Evolutionary conservation across 2,797 vertebrate species (phyloP), one percentile per base, ranked within the genome.

Genomic region (Otolemur crassicaudatus): DNA sequence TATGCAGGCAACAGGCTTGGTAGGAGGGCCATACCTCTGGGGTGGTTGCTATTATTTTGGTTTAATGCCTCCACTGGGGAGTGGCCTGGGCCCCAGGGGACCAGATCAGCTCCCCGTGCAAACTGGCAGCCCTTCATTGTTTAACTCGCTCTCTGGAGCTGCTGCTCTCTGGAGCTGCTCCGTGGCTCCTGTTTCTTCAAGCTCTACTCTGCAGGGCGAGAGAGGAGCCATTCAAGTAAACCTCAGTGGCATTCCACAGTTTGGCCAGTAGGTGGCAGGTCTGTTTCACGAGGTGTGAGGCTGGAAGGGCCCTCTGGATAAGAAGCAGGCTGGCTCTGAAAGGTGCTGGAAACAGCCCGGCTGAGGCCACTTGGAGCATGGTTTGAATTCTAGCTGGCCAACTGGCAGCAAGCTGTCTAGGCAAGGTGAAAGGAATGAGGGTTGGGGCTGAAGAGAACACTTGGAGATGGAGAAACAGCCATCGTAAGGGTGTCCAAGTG

Each of bases 181-280:
- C 60, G 22, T n/a, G 11, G 11, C 37, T 63, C 10, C 37, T 27
- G 31, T 5, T 69, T 63, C 43, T 49, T n/a, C 20, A n/a, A 29
- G 49, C n/a, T 34, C 4, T 9, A 13, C n/a, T 90, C 10, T 19
- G 25, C 49, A 34, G 34, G 75, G 43, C 19, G 31, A 6, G 63
- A 40, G 29, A 31, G 79, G 61, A 14, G 34, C 3, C 7, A 37
- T 22, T 17, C 43, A 20, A 40, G 40, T n/a, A 40, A 40, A 40
- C n/a, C 6, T 63, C 83, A 67, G 67, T 31, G 84, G 25, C 34
- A 82, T 88, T 56, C 27, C 49, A 34, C 27, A 37, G 27, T 22
- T 61, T 91, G 87, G 83, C 96, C 97, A 91, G 93, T 83, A 97
- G 97, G 65, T 85, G 97, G 85, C 97, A 89, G 91, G 61, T 29